Percentiles rank a stretch among this genome's conserved stretches.
phyloP scores from a whole-genome alignment of 2,797 vertebrate species.

The Falco columbarius region DNA sequence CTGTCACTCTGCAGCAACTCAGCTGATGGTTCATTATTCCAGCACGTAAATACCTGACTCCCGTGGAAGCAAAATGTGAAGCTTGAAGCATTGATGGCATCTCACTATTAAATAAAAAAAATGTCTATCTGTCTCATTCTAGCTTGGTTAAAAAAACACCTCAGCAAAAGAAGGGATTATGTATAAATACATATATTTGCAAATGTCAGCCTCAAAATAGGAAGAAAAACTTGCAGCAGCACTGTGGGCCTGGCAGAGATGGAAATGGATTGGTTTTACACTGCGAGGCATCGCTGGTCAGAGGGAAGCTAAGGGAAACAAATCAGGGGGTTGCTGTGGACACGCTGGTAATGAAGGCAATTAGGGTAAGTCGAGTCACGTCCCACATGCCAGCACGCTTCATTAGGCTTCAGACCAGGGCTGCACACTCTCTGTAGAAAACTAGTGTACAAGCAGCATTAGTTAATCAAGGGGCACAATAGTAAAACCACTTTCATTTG shows the following conservation, averaged over 20 bases:
- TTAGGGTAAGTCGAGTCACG: neutral
- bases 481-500: neutral
- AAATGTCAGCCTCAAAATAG: neutral
- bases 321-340: neutral
- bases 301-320: neutral
- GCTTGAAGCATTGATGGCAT: neutral
- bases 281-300: neutral
- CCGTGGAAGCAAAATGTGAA: neutral
- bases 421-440: fast-evolving
- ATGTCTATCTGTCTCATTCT: neutral
- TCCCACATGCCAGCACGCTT: neutral
- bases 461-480: neutral
- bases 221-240: neutral
- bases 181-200: neutral
- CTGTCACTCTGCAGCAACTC: neutral
- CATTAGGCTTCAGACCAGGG: neutral
- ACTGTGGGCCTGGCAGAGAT: neutral
- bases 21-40: slow-evolving; percentile 15
- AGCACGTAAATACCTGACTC: neutral
- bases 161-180: neutral
- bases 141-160: neutral
- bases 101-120: neutral
- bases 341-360: neutral
- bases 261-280: neutral
- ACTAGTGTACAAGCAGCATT: neutral